A percentile compares a stretch with the other conserved stretches of the same genome.
These are phyloP conservation scores for Brevimyrus niger DNA, from an alignment of 2,113 vertebrate species.

Conservation along the genomic window DNA sequence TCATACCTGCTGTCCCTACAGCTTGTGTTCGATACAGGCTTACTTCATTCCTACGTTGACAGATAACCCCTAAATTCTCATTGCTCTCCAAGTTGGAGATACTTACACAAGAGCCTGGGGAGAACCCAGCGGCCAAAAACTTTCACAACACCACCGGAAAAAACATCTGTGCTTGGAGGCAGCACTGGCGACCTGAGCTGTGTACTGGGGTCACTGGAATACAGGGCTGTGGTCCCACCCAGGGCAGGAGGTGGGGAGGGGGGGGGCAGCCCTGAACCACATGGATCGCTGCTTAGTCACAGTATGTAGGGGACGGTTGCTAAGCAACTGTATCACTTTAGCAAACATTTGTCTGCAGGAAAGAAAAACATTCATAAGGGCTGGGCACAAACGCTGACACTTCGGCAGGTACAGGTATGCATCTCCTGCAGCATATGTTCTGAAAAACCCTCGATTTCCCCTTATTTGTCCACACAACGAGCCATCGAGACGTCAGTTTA, in stretches of 20 bases:
- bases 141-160: neutral
- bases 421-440: neutral
- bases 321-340: neutral
- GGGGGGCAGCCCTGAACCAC: neutral
- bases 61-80: slow-evolving; percentile 35
- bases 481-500: neutral
- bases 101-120: neutral
- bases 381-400: neutral
- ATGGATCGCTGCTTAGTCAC: neutral
- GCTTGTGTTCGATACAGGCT: neutral
- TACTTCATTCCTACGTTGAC: slow-evolving; percentile 37
- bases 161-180: neutral
- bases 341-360: neutral
- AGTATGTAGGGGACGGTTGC: neutral
- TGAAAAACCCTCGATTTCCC: too few species aligned
- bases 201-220: neutral
- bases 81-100: neutral
- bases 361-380: neutral
- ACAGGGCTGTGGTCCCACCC: neutral
- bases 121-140: neutral
- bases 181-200: neutral
- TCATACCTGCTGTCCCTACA: neutral
- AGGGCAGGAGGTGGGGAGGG: neutral
- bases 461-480: neutral
- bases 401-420: neutral